Base-by-base conservation (phyloP, 2,888 invertebrate genomes). In the Catocala nupta region DNA sequence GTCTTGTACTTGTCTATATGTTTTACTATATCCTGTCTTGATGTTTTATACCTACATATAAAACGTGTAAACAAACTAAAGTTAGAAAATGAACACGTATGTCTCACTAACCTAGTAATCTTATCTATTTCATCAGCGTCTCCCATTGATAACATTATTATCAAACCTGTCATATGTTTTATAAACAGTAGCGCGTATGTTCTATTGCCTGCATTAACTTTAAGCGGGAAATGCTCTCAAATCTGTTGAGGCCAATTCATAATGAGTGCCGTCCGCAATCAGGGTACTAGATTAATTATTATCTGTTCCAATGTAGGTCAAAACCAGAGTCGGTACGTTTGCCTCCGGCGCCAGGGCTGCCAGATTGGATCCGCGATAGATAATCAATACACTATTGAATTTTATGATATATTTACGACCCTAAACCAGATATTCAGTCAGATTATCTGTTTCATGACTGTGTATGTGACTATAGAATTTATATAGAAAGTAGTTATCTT, bases 221-320 rank as follows among this genome's bases (percentile, higher is more conserved):
- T 71, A 71, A 70, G 65, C 48, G 48, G 77, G 63, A 76, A 64
- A 63, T 63, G 63, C 47, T 65, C 70, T 67, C 62, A 43, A 71
- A 65, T 65, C 63, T 50, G 56, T 71, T 55, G 33, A 47, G 56
- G 51, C 48, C 59, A 56, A 65, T 70, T n/a, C 71, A 77, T 62
- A 68, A 63, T 60, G 55, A 36, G 51, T 61, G 43, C 47, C 57
- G 64, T 55, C 63, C 63, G 43, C 66, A 73, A 69, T 65, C 65
- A 59, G 54, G 47, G 51, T 50, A 53, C 45, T 48, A 25, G 52
- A 54, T 51, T 77, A 68, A 73, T 78, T 66, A 65, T 47, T 47
- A 47, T 47, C 56, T 57, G 36, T 39, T 11, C 47, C 16, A 49
- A 75, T 73, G 48, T 73, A 57, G 73, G 77, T 71, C 76, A 64